Evolutionary conservation across 2,797 vertebrate species (phyloP), one percentile per base, ranked within the genome.

Genomic region (Pipistrellus kuhlii): DNA sequence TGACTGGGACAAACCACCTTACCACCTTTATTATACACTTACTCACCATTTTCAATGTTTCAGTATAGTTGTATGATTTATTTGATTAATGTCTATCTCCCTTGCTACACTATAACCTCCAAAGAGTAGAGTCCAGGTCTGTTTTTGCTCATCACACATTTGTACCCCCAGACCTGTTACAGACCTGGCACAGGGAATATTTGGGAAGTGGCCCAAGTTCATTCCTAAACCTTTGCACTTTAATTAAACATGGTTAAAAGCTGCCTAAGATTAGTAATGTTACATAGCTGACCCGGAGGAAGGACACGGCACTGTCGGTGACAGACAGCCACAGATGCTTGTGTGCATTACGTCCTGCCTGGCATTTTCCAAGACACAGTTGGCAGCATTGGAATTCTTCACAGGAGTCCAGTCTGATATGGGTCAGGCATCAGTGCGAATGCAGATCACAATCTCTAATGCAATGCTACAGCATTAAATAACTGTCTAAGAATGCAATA

Each of bases 301-400:
- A 48, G 32, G 77, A 38, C 62, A 82, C 5, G 41, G 11, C 83
- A 71, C 72, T 10, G 17, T 15, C 10, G 93, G 59, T 96, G 94
- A 97, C 4, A 53, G 96, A 95, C 92, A 96, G 57, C 30, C 95
- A 59, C 97, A 97, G 88, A 46, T 4, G 85, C 35, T 4, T n/a
- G 38, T 3, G 25, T 84, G 44, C 84, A 38, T 69, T 1, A 76
- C 38, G 5, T 27, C 68, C 21, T 83, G 66, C 82, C 71, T 75
- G 80, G 38, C 38, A 41, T 78, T 94, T 89, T 78, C 53, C 38
- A 68, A 73, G 94, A 35, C 78, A 76, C n/a, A 71, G 57, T 80
- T 83, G 77, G 85, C 57, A 72, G 44, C 69, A 20, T 32, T 75
- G 59, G 41, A 82, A 92, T 94, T 90, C 88, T 95, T 95, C 85